Percentiles rank a stretch among this genome's conserved stretches.
These are phyloP conservation scores for Chaetoderma sp. DNA, from an alignment of 2,888 invertebrate genomes.

Conservation along the genomic window DNA sequence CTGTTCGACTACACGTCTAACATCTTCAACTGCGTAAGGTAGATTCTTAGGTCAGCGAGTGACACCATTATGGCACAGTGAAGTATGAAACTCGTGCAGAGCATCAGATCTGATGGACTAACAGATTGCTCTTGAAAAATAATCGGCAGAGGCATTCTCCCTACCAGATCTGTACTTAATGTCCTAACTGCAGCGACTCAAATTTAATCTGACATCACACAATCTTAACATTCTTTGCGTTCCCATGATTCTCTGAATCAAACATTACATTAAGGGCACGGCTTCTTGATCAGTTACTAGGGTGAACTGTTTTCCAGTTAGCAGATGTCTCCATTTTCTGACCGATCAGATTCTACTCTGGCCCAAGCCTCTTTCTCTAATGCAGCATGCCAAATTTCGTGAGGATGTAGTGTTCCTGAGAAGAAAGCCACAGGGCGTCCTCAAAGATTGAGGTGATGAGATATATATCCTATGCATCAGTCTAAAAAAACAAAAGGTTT, in stretches of 20 bases:
- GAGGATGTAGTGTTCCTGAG: constrained; percentile 19
- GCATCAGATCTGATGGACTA: not conserved
- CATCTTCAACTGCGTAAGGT: constrained; percentile 18
- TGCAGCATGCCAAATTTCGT: constrained; percentile 18
- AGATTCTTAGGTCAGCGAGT: constrained; percentile 14
- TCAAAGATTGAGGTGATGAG: too few species aligned
- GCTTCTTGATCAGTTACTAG: constrained; percentile 37
- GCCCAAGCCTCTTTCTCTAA: constrained; percentile 31
- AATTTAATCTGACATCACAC: constrained; percentile 34
- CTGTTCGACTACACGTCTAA: not conserved
- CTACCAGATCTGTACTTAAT: constrained; percentile 36
- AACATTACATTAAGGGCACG: constrained; percentile 34
- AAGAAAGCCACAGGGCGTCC: too few species aligned
- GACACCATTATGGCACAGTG: too few species aligned
- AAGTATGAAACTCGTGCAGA: constrained; percentile 10
- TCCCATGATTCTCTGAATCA: constrained; percentile 14
- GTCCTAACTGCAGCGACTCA: constrained; percentile 26
- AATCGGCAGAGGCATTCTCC: constrained; percentile 22
- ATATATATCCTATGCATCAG: too few species aligned
- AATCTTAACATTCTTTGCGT: constrained; percentile 40
- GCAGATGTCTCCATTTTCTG: constrained; percentile 25
- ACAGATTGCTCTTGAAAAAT: constrained; percentile 20
- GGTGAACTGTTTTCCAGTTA: constrained; percentile 29
- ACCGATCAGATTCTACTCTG: constrained; percentile 31
- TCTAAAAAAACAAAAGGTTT: too few species aligned